Evolutionary conservation across 2,113 vertebrate species (phyloP), one percentile per base, ranked within the genome.

Genomic region (Puffinus mauretanicus): DNA sequence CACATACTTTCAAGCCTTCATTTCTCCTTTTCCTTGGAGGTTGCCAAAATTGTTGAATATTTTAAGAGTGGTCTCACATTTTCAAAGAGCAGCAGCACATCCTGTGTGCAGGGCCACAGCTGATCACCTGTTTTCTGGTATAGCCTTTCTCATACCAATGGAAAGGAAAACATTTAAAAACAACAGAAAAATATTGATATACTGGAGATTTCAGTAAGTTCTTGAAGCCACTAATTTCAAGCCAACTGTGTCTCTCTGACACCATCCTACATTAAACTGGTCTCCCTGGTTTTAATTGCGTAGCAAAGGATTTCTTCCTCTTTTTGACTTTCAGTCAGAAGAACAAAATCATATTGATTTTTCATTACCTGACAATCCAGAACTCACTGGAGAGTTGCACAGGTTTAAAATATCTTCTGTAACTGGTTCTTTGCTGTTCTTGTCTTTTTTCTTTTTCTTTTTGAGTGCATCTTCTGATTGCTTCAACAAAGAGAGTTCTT

Each of bases 361-460:
- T 93, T 82, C 96, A 69, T 95, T 96, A 99, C 99, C 99, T 98
- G 98, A 87, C 75, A 97, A 97, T 88, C 98, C 99, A 51, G 98
- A 97, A 62, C 94, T 98, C 65, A 97, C 97, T 55, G 98, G 97
- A 40, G 98, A 95, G 73, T 97, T 88, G 62, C 98, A 98, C 60
- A 99, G 97, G 96, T 98, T 98, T 97, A 99, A 98, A 76, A 99
- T 81, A 64, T 99, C 99, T 60, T 99, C 98, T 57, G 97, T 94
- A 38, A 94, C 15, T 8, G 97, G 76, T 42, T 98, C 98, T 51
- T 98, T 98, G 85, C 91, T 97, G 52, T 95, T 98, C 95, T 99
- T 99, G 17, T 99, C 98, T 97, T 98, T 99, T 94, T 98, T 99
- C 97, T 99, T 99, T 97, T 99, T 99, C 98, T 99, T 99, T 97